Evolutionary conservation across 2,888 invertebrate genomes (phyloP).

Genomic region (Pegoplata infirma): DNA sequence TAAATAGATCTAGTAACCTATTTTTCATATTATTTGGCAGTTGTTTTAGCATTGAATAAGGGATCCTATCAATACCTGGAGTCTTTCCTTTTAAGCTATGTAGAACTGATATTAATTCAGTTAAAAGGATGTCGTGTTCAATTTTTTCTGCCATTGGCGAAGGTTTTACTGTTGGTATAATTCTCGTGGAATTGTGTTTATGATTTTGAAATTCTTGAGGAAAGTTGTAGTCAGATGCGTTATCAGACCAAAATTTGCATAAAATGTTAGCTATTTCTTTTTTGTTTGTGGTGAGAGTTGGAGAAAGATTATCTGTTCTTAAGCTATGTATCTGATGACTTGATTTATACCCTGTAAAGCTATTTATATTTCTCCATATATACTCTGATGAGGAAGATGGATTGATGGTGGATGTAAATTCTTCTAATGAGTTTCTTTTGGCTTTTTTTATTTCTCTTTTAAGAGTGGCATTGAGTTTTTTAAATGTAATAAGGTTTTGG

Average conservation of each 20-base stretch:
- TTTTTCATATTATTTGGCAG: conserved; percentile 7
- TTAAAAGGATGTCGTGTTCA: conserved; percentile 2
- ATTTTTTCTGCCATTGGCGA: background rate
- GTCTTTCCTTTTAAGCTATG: conserved; percentile 28
- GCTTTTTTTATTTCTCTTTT: too few relatives aligned
- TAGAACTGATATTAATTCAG: conserved; percentile 11
- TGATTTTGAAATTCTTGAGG: background rate
- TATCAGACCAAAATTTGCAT: conserved; percentile 5
- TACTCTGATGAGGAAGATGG: background rate
- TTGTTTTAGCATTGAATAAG: conserved; percentile 54
- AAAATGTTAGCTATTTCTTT: conserved; percentile 13
- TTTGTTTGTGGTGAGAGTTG: background rate
- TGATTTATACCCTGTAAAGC: background rate
- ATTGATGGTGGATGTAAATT: background rate
- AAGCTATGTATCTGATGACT: background rate
- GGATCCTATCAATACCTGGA: conserved; percentile 34
- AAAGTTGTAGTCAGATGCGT: conserved; percentile 9
- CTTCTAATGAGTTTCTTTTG: background rate
- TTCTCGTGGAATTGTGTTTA: background rate
- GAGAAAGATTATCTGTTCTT: background rate
- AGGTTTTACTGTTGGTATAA: background rate
- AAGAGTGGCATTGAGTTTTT: too few relatives aligned
- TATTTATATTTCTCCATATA: conserved; percentile 6
- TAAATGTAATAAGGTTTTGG: too few relatives aligned
- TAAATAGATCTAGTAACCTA: conserved; percentile 12